phyloP scores from a whole-genome alignment of 2,113 vertebrate species.

The Trogon melanurus region DNA sequence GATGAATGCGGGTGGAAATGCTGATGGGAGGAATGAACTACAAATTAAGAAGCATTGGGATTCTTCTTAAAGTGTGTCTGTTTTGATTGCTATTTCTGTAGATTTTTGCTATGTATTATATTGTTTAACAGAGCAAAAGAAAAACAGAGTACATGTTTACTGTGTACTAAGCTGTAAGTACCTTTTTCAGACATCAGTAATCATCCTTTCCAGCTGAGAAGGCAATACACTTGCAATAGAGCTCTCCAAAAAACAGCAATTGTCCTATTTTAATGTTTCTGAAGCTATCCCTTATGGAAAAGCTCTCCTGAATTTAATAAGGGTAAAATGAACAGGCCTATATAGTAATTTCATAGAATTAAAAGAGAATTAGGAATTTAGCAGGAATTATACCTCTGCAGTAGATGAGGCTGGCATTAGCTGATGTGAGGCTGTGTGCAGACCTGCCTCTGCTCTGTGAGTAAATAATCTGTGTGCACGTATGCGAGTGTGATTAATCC shows the following conservation, averaged over 20 bases:
- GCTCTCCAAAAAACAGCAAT: slow-evolving; percentile 68
- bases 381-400: slow-evolving; percentile 30
- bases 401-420: background rate
- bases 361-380: slow-evolving; percentile 43
- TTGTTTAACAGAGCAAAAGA: slow-evolving; percentile 78
- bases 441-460: background rate
- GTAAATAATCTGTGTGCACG: background rate
- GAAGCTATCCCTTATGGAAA: slow-evolving; percentile 54
- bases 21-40: slow-evolving; percentile 35
- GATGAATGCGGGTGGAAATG: slow-evolving; percentile 56
- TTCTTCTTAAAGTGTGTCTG: slow-evolving; percentile 70
- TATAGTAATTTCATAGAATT: slow-evolving; percentile 56
- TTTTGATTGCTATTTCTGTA: slow-evolving; percentile 76
- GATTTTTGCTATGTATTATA: slow-evolving; percentile 76
- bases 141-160: slow-evolving; percentile 81
- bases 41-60: slow-evolving; percentile 51
- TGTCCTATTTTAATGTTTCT: slow-evolving; percentile 66
- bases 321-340: background rate
- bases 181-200: slow-evolving; percentile 74
- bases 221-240: slow-evolving; percentile 70
- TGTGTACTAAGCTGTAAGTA: slow-evolving; percentile 77
- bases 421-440: background rate
- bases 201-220: slow-evolving; percentile 73
- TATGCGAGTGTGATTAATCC: rapidly evolving
- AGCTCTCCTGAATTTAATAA: slow-evolving; percentile 41